Evolutionary conservation across 2,888 invertebrate genomes (phyloP), one percentile per base, ranked within the genome.

Genomic region (Macaria notata): DNA sequence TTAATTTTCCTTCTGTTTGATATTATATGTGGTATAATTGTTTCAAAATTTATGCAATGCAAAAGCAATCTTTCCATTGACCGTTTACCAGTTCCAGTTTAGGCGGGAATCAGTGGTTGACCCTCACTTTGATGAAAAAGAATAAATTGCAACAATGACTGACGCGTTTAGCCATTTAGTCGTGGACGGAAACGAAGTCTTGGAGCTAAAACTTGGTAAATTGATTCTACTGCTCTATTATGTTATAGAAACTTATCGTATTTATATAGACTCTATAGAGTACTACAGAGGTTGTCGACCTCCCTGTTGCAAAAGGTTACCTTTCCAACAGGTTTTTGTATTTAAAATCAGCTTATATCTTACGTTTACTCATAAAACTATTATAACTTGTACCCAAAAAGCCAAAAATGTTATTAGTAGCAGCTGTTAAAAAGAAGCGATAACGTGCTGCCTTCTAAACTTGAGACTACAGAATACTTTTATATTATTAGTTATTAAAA

Each of bases 151-250:
- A 56, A 85, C 73, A 72, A 91, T 91, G 89, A 92, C 89, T 74
- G 92, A 92, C 69, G 84, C 85, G 4, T 69, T 92, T 70, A 85
- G 86, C 70, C 89, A 92, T 81, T 85, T 92, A 66, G 92, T 92
- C 59, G 90, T 91, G 42, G 92, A 93, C 75, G 93, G 93, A 47
- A 93, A 93, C 72, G 92, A 93, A 55, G 92, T 90, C 30, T 78
- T 93, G 62, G 91, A 93, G 71, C 82, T 94, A 31, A 62, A 63
- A 45, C 47, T 66, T 46, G 62, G 62, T 61, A 54, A 54, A 59
- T 54, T 31, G 8, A 29, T 46, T 44, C 33, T 6, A 36, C 33
- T 36, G 4, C 4, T 36, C 33, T 36, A 36, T 6, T 36, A 6
- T 36, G 33, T 6, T 36, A 36, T 36, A 36, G 5, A 36, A 4